Evolutionary conservation across 2,888 invertebrate species (phyloP).

Genomic region (Anoplius nigerrimus): DNA sequence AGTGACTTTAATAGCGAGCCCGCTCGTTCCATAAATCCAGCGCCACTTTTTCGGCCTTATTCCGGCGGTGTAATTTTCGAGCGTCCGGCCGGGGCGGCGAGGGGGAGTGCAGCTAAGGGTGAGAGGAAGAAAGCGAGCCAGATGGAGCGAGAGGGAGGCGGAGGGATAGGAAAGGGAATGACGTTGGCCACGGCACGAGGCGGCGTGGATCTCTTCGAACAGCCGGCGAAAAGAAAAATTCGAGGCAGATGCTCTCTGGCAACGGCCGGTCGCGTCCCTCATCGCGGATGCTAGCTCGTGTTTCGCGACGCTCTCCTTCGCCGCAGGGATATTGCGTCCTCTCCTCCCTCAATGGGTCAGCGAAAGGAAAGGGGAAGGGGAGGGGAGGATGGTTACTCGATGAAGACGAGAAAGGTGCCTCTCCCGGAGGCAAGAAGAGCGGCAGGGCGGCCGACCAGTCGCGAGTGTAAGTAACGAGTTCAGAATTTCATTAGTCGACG

Average conservation of each 20-base stretch:
- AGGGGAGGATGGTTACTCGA: conserved; percentile 12
- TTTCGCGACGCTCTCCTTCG: conserved; percentile 17
- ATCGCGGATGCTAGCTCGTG: conserved; percentile 8
- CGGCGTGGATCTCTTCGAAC: neutral
- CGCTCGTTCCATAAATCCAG: conserved; percentile 25
- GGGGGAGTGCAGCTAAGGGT: conserved; percentile 5
- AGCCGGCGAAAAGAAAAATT: too few species aligned
- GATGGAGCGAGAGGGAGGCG: neutral
- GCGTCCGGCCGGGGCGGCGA: neutral
- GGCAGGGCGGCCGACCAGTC: conserved; percentile 53
- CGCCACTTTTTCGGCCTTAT: neutral
- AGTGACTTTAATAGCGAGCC: conserved; percentile 32
- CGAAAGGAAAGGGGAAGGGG: too few species aligned
- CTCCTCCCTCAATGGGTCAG: neutral
- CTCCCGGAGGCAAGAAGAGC: conserved; percentile 35
- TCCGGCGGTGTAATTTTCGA: neutral
- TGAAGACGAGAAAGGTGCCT: conserved; percentile 8
- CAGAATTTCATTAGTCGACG: conserved; percentile 75
- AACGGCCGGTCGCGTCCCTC: neutral
- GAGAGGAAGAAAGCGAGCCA: neutral
- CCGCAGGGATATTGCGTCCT: conserved; percentile 17
- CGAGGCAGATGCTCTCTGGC: too few species aligned
- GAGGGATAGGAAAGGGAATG: neutral
- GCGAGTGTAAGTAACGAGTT: conserved; percentile 74
- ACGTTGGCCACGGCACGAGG: neutral